Conservation (phyloP, 2,888 invertebrate genomes). For the Drosophila bunnanda region DNA sequence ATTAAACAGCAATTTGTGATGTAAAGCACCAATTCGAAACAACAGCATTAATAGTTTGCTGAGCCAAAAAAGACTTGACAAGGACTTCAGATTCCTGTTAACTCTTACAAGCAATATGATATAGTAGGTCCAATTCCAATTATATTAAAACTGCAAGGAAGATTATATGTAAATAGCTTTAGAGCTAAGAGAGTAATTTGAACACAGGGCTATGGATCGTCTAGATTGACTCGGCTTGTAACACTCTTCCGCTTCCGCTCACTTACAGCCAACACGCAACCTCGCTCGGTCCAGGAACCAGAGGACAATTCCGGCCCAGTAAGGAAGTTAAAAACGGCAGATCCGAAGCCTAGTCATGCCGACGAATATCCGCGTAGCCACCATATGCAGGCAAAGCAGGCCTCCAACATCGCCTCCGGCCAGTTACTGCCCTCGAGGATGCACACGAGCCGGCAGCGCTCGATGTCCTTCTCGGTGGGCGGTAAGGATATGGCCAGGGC, state of each 20-base stretch:
- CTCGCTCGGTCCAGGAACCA: neutral
- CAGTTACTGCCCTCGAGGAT: slow-evolving; percentile 53
- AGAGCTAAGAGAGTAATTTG: neutral
- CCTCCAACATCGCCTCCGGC: slow-evolving; percentile 22
- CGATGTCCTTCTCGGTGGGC: slow-evolving; percentile 48
- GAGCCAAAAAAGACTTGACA: neutral
- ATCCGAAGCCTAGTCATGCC: neutral
- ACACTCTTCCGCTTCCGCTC: neutral
- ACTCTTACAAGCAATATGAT: neutral
- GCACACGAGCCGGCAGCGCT: slow-evolving; percentile 57
- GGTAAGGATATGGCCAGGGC: slow-evolving; percentile 4
- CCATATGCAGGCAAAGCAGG: slow-evolving; percentile 52
- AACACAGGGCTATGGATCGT: no score
- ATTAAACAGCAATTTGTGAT: no score
- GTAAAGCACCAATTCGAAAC: no score
- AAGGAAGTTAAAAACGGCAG: slow-evolving; percentile 35
- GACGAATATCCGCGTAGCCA: slow-evolving; percentile 51
- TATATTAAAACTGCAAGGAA: no score
- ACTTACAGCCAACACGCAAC: neutral
- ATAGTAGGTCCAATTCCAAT: no score
- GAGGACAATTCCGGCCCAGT: slow-evolving; percentile 52
- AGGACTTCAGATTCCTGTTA: neutral
- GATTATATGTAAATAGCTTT: no score
- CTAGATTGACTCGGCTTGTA: neutral
- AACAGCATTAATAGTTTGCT: neutral